phyloP scores from a whole-genome alignment of 1,140 invertebrate species.

The Rhynchophorus ferrugineus region DNA sequence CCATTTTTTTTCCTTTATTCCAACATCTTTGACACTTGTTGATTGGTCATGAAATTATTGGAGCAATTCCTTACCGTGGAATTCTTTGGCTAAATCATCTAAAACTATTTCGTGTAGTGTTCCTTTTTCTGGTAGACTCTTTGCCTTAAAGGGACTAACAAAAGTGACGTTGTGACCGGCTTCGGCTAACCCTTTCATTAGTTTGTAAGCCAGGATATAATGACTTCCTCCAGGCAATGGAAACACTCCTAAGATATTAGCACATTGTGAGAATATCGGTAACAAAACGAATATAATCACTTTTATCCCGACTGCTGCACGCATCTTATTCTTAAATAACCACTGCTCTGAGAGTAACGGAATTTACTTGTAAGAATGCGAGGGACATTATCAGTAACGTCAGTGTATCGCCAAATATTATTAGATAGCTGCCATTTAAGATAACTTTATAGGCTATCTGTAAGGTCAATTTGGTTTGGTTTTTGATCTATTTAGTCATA shows the following conservation, averaged over 20 bases:
- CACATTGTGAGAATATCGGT: not conserved
- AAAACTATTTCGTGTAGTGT: conserved; percentile 5
- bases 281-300: not conserved
- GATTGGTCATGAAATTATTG: too few species aligned
- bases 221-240: conserved; percentile 48
- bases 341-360: too few species aligned
- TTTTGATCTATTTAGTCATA: too few species aligned
- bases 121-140: conserved; percentile 41
- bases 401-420: too few species aligned
- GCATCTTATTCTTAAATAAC: not conserved
- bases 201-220: conserved; percentile 45
- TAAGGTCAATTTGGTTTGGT: too few species aligned
- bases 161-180: conserved; percentile 52
- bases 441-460: too few species aligned
- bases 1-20: too few species aligned
- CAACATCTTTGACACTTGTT: too few species aligned
- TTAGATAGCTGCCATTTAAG: too few species aligned
- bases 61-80: not conserved
- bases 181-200: conserved; percentile 48
- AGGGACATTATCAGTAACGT: too few species aligned
- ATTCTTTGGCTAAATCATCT: not conserved
- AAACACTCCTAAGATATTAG: conserved; percentile 40
- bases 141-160: conserved; percentile 45
- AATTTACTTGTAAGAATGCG: too few species aligned
- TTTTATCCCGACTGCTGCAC: too few species aligned